Base-by-base conservation (phyloP, 2,797 vertebrate genomes). In the Loris lydekkerianus region DNA sequence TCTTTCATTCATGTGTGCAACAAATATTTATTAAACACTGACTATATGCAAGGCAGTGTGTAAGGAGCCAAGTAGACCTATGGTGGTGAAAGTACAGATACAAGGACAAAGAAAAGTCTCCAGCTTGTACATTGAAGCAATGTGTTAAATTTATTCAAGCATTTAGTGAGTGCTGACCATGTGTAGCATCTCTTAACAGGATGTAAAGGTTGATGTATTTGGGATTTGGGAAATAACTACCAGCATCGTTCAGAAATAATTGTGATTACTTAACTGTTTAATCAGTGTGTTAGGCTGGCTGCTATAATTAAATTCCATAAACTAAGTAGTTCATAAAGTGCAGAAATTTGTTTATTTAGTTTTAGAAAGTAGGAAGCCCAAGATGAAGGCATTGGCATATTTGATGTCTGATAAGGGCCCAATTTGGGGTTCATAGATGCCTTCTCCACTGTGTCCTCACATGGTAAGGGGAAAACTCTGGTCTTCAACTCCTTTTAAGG, bases 191-290 rank as follows among this genome's bases (percentile, higher is more conserved):
- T 94, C 49, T 91, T 91, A 63, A 85, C 43, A 49, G 65, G 60
- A 91, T 92, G 46, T 87, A 63, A 85, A 94, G 17, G 10, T 29
- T 65, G 61, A 7, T 92, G 23, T 80, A 65, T 85, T 93, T 89
- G 40, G 58, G 43, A 27, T 69, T 70, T 84, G 49, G 29, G 29
- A 89, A 86, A 46, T 72, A 91, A 61, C 61, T 43, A 81, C 31
- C 17, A 83, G 31, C 58, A 73, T 86, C 23, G 60, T 65, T 94
- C 73, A 72, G n/a, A 91, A 87, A 67, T 88, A 40, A 70, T 27
- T 58, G 14, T 25, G 43, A 86, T 85, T 70, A 63, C 11, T 43
- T 94, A 69, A 84, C 65, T 86, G 60, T 46, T 37, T 53, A 77
- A 31, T 67, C 31, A 67, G 18, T 58, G 43, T 87, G 65, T 87